Evolutionary conservation across 2,888 invertebrate species (phyloP), one percentile per base, ranked within the genome.

Genomic region (Ryuthela nishihirai): DNA sequence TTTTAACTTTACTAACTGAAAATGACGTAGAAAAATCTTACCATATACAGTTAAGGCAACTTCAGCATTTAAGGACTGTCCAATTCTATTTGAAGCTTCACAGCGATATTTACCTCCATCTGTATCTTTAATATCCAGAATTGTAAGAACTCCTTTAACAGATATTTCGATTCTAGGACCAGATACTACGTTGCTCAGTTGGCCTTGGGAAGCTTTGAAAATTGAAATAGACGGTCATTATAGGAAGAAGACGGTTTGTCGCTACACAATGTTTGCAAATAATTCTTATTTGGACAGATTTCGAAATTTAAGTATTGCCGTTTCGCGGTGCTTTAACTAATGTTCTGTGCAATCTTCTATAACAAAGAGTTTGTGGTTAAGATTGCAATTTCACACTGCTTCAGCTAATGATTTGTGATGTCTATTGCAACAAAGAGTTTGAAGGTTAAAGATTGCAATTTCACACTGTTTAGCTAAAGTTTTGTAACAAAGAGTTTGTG

Each of bases 121-220:
- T 4, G 52, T 52, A 39, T 69, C 70, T 32, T 45, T 49, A 7
- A 71, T 70, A 9, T 67, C 46, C 10, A 53, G 50, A 29, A 74
- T 71, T 9, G 66, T 58, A 25, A 74, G 64, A 1, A 69, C 71
- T 1, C 74, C 74, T 56, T 74, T 72, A 17, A 41, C 36, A 2
- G 53, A 48, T 7, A 48, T 17, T 25, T 53, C 48, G 2, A 34
- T n/a, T 7, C 42, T 40, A 12, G 26, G 17, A 32, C 34, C 35
- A 4, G 55, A 32, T 7, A 10, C 34, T 18, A 55, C 3, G 29
- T 41, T 55, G 1, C 10, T 10, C 15, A 45, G 40, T 18, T 39
- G 29, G 15, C 34, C 45, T 25, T 45, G 34, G 1, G 21, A 1
- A 39, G 18, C 53, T 53, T 10, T 1, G 46, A 53, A 24, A 5